A percentile compares a stretch with the other conserved stretches of the same genome.
These are phyloP conservation scores for Lampropteryx suffumata DNA, from an alignment of 2,888 invertebrate species.

Conservation along the genomic window DNA sequence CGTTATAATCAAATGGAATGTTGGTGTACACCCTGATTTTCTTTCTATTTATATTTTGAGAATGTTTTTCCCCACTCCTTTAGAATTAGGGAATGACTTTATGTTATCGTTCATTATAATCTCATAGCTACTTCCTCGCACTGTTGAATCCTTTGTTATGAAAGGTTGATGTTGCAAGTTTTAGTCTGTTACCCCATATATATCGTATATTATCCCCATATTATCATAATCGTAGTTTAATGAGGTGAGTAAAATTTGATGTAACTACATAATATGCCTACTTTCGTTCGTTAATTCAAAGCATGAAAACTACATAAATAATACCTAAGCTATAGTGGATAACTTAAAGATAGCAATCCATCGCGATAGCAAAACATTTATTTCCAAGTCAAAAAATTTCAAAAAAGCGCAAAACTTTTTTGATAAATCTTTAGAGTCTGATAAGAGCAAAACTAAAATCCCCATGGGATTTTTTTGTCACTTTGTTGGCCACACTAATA, in stretches of 20 bases:
- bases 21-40: constrained; percentile 82
- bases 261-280: constrained; percentile 47
- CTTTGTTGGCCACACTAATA: no score
- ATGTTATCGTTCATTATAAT: constrained; percentile 52
- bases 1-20: constrained; percentile 85
- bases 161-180: constrained; percentile 74
- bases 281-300: neutral
- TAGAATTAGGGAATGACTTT: constrained; percentile 77
- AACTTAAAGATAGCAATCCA: no score
- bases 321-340: no score
- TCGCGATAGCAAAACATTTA: no score
- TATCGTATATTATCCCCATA: no score
- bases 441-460: no score
- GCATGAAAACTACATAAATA: neutral
- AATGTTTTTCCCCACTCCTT: constrained; percentile 83
- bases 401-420: no score
- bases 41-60: constrained; percentile 58
- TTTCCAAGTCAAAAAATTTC: no score
- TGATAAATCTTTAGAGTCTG: no score
- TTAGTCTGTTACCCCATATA: constrained; percentile 49
- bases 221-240: constrained; percentile 39
- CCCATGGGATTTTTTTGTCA: no score
- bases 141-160: constrained; percentile 67
- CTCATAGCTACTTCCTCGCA: constrained; percentile 73
- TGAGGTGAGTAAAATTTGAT: constrained; percentile 53